These are phyloP conservation scores for Sebastes cheni DNA, from an alignment of 2,797 vertebrate species.

Conservation along the genomic window DNA sequence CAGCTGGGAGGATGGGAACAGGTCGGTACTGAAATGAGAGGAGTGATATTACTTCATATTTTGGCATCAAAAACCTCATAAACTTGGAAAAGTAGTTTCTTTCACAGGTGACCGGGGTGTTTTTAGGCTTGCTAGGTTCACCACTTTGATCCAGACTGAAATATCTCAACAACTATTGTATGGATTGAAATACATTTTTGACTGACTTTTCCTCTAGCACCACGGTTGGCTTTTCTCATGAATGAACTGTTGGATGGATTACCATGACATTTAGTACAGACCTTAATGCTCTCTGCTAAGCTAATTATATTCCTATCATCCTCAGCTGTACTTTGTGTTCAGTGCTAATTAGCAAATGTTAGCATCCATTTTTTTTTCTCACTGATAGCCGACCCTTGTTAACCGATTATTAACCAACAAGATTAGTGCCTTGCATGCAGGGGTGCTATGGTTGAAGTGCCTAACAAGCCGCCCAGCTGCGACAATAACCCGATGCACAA, in stretches of 20 bases:
- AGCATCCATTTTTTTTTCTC: background rate
- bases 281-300: background rate
- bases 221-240: background rate
- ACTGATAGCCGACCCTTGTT: background rate
- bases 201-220: background rate
- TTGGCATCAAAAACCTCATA: slow-evolving; percentile 23
- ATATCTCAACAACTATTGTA: background rate
- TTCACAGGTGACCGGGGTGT: slow-evolving; percentile 44
- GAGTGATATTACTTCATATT: slow-evolving; percentile 9
- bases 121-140: background rate
- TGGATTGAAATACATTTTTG: background rate
- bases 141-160: background rate
- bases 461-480: too few relatives aligned
- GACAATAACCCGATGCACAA: too few relatives aligned
- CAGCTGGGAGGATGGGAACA: slow-evolving; percentile 19
- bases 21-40: background rate
- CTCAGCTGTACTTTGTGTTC: background rate
- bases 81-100: slow-evolving; percentile 24
- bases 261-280: background rate
- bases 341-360: background rate
- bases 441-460: too few relatives aligned
- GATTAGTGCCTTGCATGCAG: too few relatives aligned
- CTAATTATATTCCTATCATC: background rate
- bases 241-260: background rate
- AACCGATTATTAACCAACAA: too few relatives aligned